Percentiles rank a stretch among this genome's conserved stretches.
Conservation (phyloP, 2,113 vertebrate species). For the Octodon degus region DNA sequence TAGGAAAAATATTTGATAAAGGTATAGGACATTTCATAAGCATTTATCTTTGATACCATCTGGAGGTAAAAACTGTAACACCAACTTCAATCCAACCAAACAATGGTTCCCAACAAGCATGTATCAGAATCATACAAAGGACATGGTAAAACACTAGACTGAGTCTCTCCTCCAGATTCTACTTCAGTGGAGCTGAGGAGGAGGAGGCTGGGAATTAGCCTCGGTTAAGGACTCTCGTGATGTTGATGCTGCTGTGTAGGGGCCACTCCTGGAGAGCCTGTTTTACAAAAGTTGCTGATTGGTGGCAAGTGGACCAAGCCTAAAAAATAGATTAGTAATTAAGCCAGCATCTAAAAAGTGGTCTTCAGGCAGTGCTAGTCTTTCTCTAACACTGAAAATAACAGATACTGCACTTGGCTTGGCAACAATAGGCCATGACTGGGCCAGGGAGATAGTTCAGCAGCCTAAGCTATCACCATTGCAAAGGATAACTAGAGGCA, state of each 20-base stretch:
- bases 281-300: background rate
- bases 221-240: background rate
- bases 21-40: background rate
- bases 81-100: background rate
- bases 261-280: background rate
- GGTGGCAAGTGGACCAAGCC: background rate
- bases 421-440: background rate
- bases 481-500: background rate
- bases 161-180: background rate
- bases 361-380: background rate
- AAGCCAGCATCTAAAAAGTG: background rate
- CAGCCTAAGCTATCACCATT: background rate
- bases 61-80: background rate
- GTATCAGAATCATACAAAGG: background rate
- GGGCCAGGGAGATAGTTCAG: too few relatives aligned
- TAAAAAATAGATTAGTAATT: background rate
- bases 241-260: too few relatives aligned
- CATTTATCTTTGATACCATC: background rate
- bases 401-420: background rate
- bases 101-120: background rate
- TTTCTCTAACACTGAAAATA: slow-evolving; percentile 42
- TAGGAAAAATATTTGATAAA: background rate
- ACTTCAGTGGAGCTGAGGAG: background rate
- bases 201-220: background rate
- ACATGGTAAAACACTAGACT: background rate